These are phyloP conservation scores for Peromyscus californicus DNA, from an alignment of 2,113 vertebrate genomes.

Conservation along the genomic window DNA sequence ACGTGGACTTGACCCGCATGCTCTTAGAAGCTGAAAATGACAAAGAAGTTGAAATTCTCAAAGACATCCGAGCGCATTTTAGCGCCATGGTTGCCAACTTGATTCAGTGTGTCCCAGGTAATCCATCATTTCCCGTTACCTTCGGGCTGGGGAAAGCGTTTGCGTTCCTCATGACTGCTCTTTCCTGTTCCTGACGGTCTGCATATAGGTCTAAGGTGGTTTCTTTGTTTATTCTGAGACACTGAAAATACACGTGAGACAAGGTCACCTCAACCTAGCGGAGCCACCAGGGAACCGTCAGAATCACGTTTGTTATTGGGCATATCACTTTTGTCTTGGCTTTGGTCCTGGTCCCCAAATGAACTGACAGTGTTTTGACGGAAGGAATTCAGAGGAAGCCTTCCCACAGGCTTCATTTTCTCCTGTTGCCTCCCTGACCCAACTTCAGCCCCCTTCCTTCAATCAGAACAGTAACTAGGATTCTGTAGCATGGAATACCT, in stretches of 20 bases:
- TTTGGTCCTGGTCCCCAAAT: slow-evolving; percentile 50
- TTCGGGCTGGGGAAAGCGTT: not conserved
- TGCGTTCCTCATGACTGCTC: not conserved
- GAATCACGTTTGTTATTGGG: not conserved
- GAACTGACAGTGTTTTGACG: slow-evolving; percentile 11
- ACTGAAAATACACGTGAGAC: not conserved
- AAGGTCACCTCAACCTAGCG: not conserved
- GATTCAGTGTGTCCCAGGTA: slow-evolving; percentile 97
- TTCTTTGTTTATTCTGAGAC: not conserved
- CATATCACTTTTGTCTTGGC: slow-evolving; percentile 18
- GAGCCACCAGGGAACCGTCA: not conserved
- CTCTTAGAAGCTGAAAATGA: slow-evolving; percentile 98
- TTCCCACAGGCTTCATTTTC: slow-evolving; percentile 6
- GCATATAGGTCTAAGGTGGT: no score
- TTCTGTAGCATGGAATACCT: not conserved
- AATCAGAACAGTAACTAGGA: slow-evolving; percentile 14
- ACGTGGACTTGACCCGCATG: slow-evolving; percentile 98
- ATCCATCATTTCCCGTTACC: not conserved
- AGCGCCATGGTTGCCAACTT: slow-evolving; percentile 97
- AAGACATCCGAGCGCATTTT: slow-evolving; percentile 99
- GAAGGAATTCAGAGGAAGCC: not conserved
- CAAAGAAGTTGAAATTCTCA: slow-evolving; percentile 98
- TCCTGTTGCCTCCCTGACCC: not conserved
- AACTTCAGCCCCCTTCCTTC: not conserved
- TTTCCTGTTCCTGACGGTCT: not conserved